A percentile compares a stretch with the other conserved stretches of the same genome.
phyloP scores from a whole-genome alignment of 35 echinoderm and acorn worm genomes.

The Acanthaster planci region DNA sequence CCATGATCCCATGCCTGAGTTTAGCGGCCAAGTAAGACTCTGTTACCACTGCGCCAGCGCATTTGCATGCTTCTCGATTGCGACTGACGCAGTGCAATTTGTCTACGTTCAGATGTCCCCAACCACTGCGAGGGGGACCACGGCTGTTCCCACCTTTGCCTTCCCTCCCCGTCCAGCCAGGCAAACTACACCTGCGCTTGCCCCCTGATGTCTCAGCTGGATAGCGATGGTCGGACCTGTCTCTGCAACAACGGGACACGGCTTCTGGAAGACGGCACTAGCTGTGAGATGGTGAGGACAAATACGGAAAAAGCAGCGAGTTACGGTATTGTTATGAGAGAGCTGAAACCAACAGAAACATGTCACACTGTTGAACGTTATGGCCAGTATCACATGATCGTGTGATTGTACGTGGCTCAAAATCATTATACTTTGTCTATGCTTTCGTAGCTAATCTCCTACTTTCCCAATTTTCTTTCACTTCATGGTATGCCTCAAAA shows the following conservation, averaged over 20 bases:
- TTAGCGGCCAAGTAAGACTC: too few species aligned
- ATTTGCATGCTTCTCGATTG: not conserved
- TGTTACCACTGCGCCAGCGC: not conserved
- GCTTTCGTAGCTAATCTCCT: too few species aligned
- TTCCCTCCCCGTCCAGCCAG: not conserved
- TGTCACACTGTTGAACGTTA: too few species aligned
- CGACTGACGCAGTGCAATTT: not conserved
- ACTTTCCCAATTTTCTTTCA: too few species aligned
- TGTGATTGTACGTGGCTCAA: too few species aligned
- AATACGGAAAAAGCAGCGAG: too few species aligned
- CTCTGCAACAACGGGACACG: not conserved
- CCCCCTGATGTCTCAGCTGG: not conserved
- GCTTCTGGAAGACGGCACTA: not conserved
- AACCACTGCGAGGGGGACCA: not conserved
- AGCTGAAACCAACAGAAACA: too few species aligned
- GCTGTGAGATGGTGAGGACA: conserved; percentile 11
- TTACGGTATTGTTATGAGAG: too few species aligned
- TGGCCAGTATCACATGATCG: too few species aligned
- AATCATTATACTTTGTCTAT: too few species aligned
- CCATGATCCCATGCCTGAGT: too few species aligned
- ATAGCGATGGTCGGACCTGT: not conserved
- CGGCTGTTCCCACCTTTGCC: not conserved
- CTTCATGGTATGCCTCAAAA: too few species aligned
- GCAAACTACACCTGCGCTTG: not conserved
- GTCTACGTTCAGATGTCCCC: not conserved